Evolutionary conservation across 2,888 invertebrate genomes (phyloP).

Genomic region (Zhuqinia jingwanae): DNA sequence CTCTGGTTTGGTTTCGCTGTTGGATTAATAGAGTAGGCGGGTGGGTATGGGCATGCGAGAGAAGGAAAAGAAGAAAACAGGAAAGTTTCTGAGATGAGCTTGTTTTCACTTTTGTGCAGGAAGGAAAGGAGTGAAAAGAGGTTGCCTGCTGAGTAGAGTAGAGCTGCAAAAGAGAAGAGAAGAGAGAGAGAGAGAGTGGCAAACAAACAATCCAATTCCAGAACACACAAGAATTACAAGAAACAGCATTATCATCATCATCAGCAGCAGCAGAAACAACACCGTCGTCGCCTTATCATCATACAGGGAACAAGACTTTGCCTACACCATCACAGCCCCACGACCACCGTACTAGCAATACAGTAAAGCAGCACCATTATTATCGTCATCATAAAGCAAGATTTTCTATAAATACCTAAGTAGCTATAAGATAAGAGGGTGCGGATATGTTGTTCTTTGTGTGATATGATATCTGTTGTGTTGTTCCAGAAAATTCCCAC

Average conservation of each 20-base stretch:
- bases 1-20: not conserved
- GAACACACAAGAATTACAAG: not conserved
- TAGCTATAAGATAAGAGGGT: not conserved
- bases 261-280: not conserved
- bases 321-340: not conserved
- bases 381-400: conserved; percentile 47
- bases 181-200: not conserved
- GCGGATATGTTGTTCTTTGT: too few species aligned
- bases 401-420: conserved; percentile 58
- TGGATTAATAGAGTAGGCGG: conserved; percentile 50
- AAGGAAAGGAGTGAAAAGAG: conserved; percentile 9
- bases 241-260: conserved; percentile 22
- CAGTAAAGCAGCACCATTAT: conserved; percentile 18
- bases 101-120: not conserved
- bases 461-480: too few species aligned
- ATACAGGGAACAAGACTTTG: not conserved
- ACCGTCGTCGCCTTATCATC: not conserved
- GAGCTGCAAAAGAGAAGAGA: not conserved
- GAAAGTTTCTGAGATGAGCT: conserved; percentile 38
- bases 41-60: not conserved
- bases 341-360: not conserved
- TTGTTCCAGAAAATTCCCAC: conserved; percentile 4
- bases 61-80: not conserved
- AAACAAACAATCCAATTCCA: conserved; percentile 59
- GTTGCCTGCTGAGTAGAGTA: not conserved